A percentile compares a stretch with the other conserved stretches of the same genome.
Evolutionary conservation across 2,888 invertebrate genomes (phyloP).

Genomic region (Scelioninae gen. 2): DNA sequence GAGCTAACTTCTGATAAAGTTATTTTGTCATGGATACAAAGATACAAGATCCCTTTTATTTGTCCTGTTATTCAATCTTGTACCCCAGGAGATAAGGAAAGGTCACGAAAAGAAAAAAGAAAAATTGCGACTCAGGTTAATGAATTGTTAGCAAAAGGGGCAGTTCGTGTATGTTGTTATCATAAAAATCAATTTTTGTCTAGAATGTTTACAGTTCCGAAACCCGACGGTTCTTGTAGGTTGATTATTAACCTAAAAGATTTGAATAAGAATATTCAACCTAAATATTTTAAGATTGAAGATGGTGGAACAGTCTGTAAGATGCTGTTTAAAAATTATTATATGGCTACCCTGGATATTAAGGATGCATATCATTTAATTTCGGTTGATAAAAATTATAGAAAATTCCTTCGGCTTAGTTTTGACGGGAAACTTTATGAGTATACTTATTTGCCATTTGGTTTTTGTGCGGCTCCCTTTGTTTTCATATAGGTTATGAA

Average conservation of each 20-base stretch:
- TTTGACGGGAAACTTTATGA: background rate
- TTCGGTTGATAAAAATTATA: background rate
- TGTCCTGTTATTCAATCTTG: conserved; percentile 15
- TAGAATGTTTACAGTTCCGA: conserved; percentile 33
- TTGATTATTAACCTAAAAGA: conserved; percentile 42
- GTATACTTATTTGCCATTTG: conserved; percentile 11
- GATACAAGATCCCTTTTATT: conserved; percentile 41
- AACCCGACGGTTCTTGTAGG: conserved; percentile 36
- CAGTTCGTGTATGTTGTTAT: too few relatives aligned
- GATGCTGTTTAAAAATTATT: conserved; percentile 27
- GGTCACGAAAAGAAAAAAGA: too few relatives aligned
- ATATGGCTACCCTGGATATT: conserved; percentile 39
- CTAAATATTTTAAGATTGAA: conserved; percentile 52
- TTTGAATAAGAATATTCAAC: conserved; percentile 13
- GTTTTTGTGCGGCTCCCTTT: background rate
- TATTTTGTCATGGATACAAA: conserved; percentile 41
- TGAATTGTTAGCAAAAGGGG: too few relatives aligned
- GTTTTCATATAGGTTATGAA: background rate
- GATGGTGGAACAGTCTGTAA: conserved; percentile 33
- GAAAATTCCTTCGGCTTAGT: conserved; percentile 9
- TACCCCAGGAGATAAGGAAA: too few relatives aligned
- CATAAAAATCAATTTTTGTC: conserved; percentile 43
- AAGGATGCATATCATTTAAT: conserved; percentile 21
- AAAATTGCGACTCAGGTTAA: conserved; percentile 7
- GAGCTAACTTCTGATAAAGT: conserved; percentile 30